These are phyloP conservation scores for Hoplias malabaricus DNA, from an alignment of 2,113 vertebrate species.

Conservation along the genomic window DNA sequence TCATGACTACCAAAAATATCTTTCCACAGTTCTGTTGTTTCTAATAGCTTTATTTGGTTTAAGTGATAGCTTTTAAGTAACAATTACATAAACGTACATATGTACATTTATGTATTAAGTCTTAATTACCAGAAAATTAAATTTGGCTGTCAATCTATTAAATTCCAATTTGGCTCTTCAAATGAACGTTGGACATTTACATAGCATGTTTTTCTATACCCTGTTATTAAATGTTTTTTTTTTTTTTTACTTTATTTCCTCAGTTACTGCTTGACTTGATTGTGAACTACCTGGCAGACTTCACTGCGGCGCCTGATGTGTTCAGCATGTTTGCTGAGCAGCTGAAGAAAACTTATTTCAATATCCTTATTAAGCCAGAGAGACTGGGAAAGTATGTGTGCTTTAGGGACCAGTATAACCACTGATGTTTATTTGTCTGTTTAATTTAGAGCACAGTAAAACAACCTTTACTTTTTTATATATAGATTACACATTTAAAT, in stretches of 20 bases:
- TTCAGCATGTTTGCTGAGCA: slow-evolving; percentile 94
- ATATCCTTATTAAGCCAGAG: slow-evolving; percentile 93
- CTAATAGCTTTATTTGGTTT: background rate
- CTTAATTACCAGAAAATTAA: too few species aligned
- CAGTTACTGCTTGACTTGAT: slow-evolving; percentile 93
- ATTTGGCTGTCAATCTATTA: too few species aligned
- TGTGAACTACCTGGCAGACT: slow-evolving; percentile 89
- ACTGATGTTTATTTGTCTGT: background rate
- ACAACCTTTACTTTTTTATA: too few species aligned
- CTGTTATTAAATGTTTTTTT: background rate
- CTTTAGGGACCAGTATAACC: background rate
- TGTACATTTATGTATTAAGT: too few species aligned
- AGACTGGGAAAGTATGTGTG: slow-evolving; percentile 91
- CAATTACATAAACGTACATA: too few species aligned
- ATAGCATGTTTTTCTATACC: too few species aligned
- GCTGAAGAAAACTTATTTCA: slow-evolving; percentile 95
- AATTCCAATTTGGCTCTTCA: too few species aligned
- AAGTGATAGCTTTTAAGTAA: background rate
- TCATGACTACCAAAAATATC: too few species aligned
- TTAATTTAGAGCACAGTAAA: too few species aligned
- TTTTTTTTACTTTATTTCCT: slow-evolving; percentile 40
- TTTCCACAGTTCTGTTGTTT: background rate
- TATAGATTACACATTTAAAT: too few species aligned
- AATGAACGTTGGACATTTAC: too few species aligned
- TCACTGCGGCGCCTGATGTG: slow-evolving; percentile 84